phyloP scores from a whole-genome alignment of 2,113 vertebrate species.

The Grammomys surdaster region DNA sequence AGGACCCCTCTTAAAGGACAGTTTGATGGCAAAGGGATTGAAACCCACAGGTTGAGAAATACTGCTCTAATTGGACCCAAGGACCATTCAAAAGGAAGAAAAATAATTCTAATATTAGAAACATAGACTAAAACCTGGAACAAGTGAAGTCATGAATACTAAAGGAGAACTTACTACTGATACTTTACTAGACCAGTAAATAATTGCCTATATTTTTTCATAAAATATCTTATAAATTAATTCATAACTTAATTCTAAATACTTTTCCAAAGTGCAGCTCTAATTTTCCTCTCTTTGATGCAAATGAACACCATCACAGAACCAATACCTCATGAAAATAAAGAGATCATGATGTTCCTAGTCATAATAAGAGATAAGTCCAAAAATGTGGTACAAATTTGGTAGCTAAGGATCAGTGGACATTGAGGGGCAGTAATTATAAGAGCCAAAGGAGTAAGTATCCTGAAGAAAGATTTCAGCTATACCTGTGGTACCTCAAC shows the following conservation, averaged over 20 bases:
- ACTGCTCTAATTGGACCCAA: neutral
- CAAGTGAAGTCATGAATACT: neutral
- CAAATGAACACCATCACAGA: neutral
- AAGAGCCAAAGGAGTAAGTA: neutral
- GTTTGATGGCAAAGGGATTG: neutral
- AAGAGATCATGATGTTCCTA: neutral
- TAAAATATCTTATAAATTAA: neutral
- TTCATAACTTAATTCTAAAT: neutral
- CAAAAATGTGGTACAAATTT: neutral
- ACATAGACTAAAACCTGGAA: neutral
- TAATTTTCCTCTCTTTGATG: neutral
- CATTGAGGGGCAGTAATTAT: neutral
- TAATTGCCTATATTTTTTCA: too few relatives aligned
- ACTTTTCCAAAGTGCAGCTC: neutral
- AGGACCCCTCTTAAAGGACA: neutral
- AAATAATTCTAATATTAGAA: neutral
- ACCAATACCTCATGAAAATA: neutral
- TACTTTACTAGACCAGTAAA: neutral
- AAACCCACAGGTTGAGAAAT: neutral
- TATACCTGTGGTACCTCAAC: neutral
- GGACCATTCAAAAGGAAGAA: neutral
- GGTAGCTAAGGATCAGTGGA: neutral
- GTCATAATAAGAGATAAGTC: neutral
- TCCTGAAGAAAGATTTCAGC: neutral
- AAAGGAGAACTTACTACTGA: neutral